Base-by-base conservation (phyloP, 2,888 invertebrate species). In the Rutpela maculata region DNA sequence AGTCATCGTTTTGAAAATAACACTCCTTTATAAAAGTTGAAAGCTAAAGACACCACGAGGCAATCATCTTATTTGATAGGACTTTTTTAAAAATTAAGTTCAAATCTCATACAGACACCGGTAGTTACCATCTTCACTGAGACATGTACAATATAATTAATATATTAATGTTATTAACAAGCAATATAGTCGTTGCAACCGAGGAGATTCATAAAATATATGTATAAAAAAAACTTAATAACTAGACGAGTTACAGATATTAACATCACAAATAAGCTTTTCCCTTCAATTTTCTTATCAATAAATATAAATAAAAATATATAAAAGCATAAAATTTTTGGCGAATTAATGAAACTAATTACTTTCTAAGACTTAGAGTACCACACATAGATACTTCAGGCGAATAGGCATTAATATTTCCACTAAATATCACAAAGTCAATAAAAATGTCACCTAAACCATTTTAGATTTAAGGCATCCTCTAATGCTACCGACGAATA, bases 161-260 rank as follows among this genome's bases (percentile, higher is more conserved):
- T 35, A 35, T 35, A 35, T 35, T 3, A 35, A 26, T 26, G 6
- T 35, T 9, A 35, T 35, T 35, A 35, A 35, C 3, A n/a, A 50
- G n/a, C 50, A 50, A 1, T n/a, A 50, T n/a, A 4, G n/a, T 15
- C 15, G 11, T 15, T 50, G 15, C 50, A 50, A 50, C 0, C 43
- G 43, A n/a, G 43, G 43, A n/a, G 43, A 50, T 15, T 50, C 12
- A 60, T 26, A 60, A 60, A 60, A 26, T 60, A 60, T n/a, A 60
- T 19, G 4, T 26, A 60, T 60, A n/a, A n/a, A 50, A 50, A 50
- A 50, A 15, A 43, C 43, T 12, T 59, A 59, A 9, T 26, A 60
- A 11, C n/a, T 60, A 60, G 17, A 60, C 31, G 12, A 26, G 12
- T 26, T n/a, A 26, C 1, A 59, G 10, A 59, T 15, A 22, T 22